Conservation (phyloP, 1,140 invertebrate species). For the Heliconius congener region DNA sequence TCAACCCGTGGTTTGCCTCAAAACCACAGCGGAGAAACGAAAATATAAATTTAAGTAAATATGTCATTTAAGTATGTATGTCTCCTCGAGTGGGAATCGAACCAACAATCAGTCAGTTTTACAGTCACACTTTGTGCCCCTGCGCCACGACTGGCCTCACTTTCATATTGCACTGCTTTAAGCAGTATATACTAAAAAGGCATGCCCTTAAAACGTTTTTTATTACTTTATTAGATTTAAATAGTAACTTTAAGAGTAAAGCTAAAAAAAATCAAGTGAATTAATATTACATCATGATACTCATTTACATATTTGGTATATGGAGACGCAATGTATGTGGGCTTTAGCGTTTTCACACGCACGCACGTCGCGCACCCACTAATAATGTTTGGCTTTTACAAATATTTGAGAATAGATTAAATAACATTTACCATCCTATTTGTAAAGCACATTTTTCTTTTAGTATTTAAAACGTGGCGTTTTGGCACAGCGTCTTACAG, state of each 20-base stretch:
- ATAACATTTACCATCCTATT: neutral
- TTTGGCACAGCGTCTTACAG: too few species aligned
- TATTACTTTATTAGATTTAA: neutral
- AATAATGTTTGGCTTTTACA: neutral
- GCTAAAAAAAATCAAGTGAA: neutral
- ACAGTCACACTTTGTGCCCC: too few species aligned
- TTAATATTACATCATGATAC: neutral
- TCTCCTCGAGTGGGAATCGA: too few species aligned
- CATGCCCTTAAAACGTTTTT: neutral
- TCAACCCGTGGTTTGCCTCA: too few species aligned
- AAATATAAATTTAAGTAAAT: too few species aligned
- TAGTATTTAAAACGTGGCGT: neutral
- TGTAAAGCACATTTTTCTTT: neutral
- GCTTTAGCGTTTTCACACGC: neutral
- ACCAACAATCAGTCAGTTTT: too few species aligned
- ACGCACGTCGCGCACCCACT: constrained; percentile 1
- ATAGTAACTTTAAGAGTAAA: neutral
- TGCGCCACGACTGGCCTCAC: too few species aligned
- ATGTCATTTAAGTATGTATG: too few species aligned
- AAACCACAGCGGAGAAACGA: rapidly evolving
- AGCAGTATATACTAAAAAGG: neutral
- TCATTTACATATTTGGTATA: neutral
- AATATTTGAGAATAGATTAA: constrained; percentile 2
- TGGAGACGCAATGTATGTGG: neutral
- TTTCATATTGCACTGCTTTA: neutral